A percentile compares a stretch with the other conserved stretches of the same genome.
These are phyloP conservation scores for Rhabdophis nuchalis DNA, from an alignment of 2,797 vertebrate species.

Conservation along the genomic window DNA sequence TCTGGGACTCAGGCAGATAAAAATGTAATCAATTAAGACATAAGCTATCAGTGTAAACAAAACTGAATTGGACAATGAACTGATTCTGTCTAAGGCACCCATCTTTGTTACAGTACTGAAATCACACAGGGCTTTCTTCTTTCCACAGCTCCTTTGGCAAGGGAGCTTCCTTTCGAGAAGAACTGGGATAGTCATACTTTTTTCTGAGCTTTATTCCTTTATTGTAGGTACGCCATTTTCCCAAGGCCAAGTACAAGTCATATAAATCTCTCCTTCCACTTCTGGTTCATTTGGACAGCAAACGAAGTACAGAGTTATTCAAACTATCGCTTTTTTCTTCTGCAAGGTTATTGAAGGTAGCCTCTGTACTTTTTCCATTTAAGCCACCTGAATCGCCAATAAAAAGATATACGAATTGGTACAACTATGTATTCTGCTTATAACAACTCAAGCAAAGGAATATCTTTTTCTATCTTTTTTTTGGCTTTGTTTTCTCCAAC, in stretches of 20 bases:
- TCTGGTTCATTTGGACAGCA: neutral
- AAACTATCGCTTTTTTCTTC: neutral
- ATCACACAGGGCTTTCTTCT: neutral
- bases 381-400: neutral
- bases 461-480: neutral
- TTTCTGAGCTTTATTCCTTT: neutral
- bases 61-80: neutral
- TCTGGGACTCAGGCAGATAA: neutral
- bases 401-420: neutral
- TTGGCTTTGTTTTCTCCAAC: neutral
- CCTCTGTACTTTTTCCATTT: neutral
- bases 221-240: neutral
- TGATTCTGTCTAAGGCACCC: neutral
- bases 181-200: neutral
- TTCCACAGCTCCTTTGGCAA: neutral
- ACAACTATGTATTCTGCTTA: neutral
- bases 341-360: neutral
- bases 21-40: neutral
- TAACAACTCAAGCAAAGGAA: neutral
- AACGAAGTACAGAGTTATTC: neutral
- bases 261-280: neutral
- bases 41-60: neutral
- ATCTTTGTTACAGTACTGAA: neutral
- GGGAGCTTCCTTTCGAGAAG: neutral
- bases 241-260: neutral